phyloP scores from a whole-genome alignment of 2,797 vertebrate genomes.

The Arnoldichthys spilopterus region DNA sequence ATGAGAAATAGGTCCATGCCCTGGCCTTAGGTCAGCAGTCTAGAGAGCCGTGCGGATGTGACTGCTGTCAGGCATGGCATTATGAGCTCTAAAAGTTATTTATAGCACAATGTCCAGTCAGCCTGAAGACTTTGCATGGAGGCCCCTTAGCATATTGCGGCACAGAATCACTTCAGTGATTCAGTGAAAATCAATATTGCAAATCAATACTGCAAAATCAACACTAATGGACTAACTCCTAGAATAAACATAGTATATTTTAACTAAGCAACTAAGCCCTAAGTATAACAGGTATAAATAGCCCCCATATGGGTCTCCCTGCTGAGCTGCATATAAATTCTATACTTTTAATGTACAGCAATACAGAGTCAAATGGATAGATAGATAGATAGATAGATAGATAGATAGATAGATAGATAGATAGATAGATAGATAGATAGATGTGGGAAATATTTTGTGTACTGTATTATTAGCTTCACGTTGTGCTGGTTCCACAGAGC shows the following conservation, averaged over 20 bases:
- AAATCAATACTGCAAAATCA: background rate
- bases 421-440: too few species aligned
- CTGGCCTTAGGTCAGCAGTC: slow-evolving; percentile 4
- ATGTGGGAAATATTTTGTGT: too few species aligned
- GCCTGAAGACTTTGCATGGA: slow-evolving; percentile 32
- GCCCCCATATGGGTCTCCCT: too few species aligned
- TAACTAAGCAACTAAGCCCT: background rate
- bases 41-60: slow-evolving; percentile 10
- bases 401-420: too few species aligned
- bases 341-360: too few species aligned
- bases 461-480: background rate
- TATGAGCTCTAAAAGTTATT: slow-evolving; percentile 40
- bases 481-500: background rate
- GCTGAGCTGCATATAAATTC: too few species aligned
- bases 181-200: too few species aligned
- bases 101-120: slow-evolving; percentile 36
- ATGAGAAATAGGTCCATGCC: background rate
- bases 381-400: too few species aligned
- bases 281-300: too few species aligned
- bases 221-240: background rate
- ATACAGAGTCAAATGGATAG: too few species aligned
- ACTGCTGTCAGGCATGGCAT: slow-evolving; percentile 16
- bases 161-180: slow-evolving; percentile 22
- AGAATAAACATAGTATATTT: background rate
- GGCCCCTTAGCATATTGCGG: background rate